A percentile compares a stretch with the other conserved stretches of the same genome.
Conservation (phyloP, 2,113 vertebrate genomes). For the Apodemus sylvaticus region DNA sequence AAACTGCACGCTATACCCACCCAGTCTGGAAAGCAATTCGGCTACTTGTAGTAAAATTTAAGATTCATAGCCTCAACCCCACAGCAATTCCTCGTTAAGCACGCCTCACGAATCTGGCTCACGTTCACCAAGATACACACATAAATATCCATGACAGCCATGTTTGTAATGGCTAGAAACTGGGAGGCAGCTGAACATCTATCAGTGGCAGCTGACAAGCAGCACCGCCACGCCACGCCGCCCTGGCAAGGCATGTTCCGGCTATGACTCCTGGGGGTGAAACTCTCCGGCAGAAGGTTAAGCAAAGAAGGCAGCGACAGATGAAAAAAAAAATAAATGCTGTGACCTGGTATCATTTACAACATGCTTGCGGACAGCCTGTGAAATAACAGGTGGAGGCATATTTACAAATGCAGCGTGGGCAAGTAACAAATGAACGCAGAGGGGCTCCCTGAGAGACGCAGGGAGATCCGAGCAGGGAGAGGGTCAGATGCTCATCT, state of each 20-base stretch:
- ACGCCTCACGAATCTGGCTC: conserved; percentile 8
- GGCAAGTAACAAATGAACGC: not conserved
- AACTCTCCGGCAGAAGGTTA: not conserved
- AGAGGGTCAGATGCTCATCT: not conserved
- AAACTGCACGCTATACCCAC: not conserved
- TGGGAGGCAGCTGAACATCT: not conserved
- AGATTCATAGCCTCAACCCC: not conserved
- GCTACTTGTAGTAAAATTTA: not conserved
- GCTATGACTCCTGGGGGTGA: not conserved
- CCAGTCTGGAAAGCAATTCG: not conserved
- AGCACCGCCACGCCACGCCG: accelerated
- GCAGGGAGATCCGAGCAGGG: not conserved
- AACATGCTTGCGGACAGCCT: not conserved
- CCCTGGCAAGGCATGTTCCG: accelerated
- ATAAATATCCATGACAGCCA: not conserved
- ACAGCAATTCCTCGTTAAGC: not conserved
- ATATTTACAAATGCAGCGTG: not conserved
- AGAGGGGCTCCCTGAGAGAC: not conserved
- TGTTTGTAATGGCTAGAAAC: not conserved
- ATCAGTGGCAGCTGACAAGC: not conserved
- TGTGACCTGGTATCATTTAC: not conserved
- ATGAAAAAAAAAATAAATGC: not conserved
- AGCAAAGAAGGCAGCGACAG: not conserved
- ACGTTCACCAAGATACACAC: not conserved
- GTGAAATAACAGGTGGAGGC: not conserved